phyloP scores from a whole-genome alignment of 2,797 vertebrate genomes.

The Scolopax rusticola region DNA sequence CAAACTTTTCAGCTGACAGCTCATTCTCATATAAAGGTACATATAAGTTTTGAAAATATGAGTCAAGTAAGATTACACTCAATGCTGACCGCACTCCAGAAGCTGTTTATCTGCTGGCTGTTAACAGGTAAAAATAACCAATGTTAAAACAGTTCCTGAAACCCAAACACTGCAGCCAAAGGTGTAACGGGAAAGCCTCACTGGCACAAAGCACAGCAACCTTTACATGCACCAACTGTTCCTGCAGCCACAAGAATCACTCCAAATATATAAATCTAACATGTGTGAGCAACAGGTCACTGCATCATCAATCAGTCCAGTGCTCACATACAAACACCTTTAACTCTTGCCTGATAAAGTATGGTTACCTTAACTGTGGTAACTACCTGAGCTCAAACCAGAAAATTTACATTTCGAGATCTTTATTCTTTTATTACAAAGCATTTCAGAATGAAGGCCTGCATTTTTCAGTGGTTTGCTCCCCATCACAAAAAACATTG shows the following conservation, averaged over 20 bases:
- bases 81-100: neutral
- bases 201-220: neutral
- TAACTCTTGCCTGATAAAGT: neutral
- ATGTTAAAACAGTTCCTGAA: neutral
- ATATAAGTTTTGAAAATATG: neutral
- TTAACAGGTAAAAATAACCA: neutral
- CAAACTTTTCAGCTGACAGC: neutral
- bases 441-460: neutral
- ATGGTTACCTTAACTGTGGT: neutral
- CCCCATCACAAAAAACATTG: neutral
- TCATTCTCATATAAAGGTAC: rapidly evolving
- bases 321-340: neutral
- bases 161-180: neutral
- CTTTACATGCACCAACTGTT: neutral
- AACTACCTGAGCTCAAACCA: neutral
- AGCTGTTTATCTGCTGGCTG: neutral
- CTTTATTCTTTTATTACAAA: neutral
- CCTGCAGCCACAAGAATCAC: neutral
- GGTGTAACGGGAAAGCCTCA: neutral
- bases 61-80: neutral
- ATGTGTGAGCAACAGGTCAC: rapidly evolving
- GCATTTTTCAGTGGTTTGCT: neutral
- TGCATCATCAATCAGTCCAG: neutral
- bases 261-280: rapidly evolving
- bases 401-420: neutral